phyloP scores from a whole-genome alignment of 2,113 vertebrate species.

The Larimichthys crocea region DNA sequence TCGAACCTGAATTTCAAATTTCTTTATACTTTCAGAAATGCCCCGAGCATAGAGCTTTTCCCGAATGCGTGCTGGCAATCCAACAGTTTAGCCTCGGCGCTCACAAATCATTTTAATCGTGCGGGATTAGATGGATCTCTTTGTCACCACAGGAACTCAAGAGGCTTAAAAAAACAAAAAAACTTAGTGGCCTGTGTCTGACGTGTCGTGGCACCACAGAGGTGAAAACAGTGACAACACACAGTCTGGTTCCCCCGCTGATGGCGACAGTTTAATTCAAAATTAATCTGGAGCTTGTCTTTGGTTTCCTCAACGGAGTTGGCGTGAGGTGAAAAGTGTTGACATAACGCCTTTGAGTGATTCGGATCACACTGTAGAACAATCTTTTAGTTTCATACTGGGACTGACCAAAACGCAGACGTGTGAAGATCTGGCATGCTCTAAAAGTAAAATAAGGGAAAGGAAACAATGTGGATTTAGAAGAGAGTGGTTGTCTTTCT shows the following conservation, averaged over 20 bases:
- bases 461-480: conserved; percentile 22
- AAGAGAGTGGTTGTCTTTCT: conserved; percentile 11
- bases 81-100: conserved; percentile 21
- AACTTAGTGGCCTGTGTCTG: conserved; percentile 21
- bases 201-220: conserved; percentile 45
- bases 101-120: conserved; percentile 47
- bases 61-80: conserved; percentile 3
- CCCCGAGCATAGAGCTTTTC: not conserved
- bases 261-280: conserved; percentile 58
- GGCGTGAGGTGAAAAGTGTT: conserved; percentile 26
- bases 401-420: too few species aligned
- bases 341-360: conserved; percentile 1
- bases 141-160: conserved; percentile 46
- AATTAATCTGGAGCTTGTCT: conserved; percentile 59
- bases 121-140: conserved; percentile 44
- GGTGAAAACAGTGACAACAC: conserved; percentile 54
- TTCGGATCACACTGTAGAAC: not conserved
- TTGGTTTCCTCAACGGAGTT: conserved; percentile 20
- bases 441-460: not conserved
- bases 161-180: conserved; percentile 32
- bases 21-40: too few species aligned
- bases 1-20: too few species aligned
- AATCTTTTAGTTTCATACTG: not conserved
- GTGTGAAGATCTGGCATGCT: not conserved
- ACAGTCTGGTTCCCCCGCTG: conserved; percentile 32